phyloP scores from a whole-genome alignment of 2,888 invertebrate species.

The Pheosia gnoma region DNA sequence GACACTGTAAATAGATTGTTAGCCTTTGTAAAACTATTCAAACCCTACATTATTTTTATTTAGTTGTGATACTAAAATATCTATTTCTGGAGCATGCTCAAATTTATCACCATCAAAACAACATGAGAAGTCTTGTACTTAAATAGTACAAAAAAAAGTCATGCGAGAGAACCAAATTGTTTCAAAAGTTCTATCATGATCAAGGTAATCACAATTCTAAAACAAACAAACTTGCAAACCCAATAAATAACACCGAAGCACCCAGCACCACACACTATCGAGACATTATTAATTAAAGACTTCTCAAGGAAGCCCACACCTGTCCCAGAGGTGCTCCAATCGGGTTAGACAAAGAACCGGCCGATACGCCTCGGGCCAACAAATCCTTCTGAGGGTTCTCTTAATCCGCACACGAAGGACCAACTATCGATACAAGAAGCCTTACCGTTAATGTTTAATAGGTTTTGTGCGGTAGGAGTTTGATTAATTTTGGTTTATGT shows the following conservation, averaged over 20 bases:
- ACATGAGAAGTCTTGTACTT: too few relatives aligned
- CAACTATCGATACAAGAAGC: conserved; percentile 72
- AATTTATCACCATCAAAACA: too few relatives aligned
- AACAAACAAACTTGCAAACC: conserved; percentile 34
- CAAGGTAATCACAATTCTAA: conserved; percentile 19
- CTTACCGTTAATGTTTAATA: conserved; percentile 49
- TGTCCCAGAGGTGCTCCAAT: conserved; percentile 70
- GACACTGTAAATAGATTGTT: too few relatives aligned
- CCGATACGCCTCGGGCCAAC: conserved; percentile 66
- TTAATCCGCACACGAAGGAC: conserved; percentile 67
- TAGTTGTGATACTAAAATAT: too few relatives aligned
- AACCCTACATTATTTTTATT: too few relatives aligned
- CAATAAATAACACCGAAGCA: conserved; percentile 37
- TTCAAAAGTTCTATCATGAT: neutral
- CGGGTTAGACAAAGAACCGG: conserved; percentile 65
- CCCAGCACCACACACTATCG: conserved; percentile 70
- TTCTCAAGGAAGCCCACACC: conserved; percentile 71
- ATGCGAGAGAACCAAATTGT: too few relatives aligned
- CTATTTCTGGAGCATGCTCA: too few relatives aligned
- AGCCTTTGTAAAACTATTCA: too few relatives aligned
- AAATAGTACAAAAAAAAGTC: too few relatives aligned
- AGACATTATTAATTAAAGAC: conserved; percentile 81
- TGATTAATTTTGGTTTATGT: conserved; percentile 36
- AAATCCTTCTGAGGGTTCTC: conserved; percentile 68
- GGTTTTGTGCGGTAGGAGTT: conserved; percentile 39